Percentiles rank a stretch among this genome's conserved stretches.
Evolutionary conservation across 2,888 invertebrate species (phyloP).

Genomic region (Cerastis rubricosa): DNA sequence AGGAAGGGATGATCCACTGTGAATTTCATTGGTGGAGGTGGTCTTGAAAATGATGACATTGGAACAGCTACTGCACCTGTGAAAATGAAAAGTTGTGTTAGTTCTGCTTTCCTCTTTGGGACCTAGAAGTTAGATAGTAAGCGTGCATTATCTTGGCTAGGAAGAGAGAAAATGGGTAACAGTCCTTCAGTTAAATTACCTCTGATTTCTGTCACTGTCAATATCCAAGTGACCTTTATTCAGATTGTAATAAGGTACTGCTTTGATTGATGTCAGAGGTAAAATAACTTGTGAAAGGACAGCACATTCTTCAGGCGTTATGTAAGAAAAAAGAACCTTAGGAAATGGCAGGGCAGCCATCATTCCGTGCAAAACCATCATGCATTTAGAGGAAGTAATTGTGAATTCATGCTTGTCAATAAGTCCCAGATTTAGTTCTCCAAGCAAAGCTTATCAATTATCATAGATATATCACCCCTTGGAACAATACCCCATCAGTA

Average conservation of each 20-base stretch:
- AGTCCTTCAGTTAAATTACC: background rate
- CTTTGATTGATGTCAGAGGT: background rate
- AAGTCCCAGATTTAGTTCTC: background rate
- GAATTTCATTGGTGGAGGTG: conserved; percentile 56
- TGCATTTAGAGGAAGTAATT: background rate
- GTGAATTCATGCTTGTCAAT: background rate
- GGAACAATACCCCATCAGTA: conserved; percentile 11
- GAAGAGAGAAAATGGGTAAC: background rate
- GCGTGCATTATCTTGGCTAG: conserved; percentile 1
- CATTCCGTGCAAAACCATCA: background rate
- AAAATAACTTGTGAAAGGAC: background rate
- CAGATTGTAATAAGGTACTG: background rate
- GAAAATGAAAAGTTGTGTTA: conserved; percentile 29
- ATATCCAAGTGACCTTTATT: background rate
- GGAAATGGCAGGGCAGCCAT: background rate
- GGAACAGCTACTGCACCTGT: conserved; percentile 28
- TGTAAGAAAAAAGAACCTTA: background rate
- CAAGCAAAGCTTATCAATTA: conserved; percentile 6
- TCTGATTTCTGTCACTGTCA: background rate
- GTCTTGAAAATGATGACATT: conserved; percentile 35
- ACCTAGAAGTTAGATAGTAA: background rate
- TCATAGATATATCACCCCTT: background rate
- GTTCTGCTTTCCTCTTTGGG: background rate
- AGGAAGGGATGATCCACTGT: conserved; percentile 64
- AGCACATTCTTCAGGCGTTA: background rate